Conservation (phyloP, 2,797 vertebrate genomes). For the Gobionotothen gibberifrons region DNA sequence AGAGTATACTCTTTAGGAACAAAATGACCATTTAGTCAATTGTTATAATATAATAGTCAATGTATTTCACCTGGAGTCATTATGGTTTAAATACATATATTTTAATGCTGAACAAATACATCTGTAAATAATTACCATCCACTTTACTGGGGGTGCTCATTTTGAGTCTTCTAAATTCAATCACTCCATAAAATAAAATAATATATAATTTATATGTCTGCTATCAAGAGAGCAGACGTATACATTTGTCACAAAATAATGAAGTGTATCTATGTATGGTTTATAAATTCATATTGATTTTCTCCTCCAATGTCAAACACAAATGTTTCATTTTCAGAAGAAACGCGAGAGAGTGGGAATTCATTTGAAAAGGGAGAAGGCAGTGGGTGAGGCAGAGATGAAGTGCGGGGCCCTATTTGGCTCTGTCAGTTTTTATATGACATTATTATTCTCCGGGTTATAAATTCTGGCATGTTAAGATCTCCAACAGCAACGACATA, state of each 20-base stretch:
- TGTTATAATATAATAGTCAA: background rate
- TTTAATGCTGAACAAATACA: constrained; percentile 14
- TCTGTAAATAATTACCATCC: background rate
- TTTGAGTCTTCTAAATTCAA: constrained; percentile 17
- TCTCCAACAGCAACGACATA: constrained; percentile 86
- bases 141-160: constrained; percentile 4
- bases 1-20: background rate
- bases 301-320: constrained; percentile 74
- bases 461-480: constrained; percentile 89
- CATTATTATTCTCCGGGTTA: constrained; percentile 87
- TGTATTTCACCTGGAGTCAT: background rate
- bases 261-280: constrained; percentile 62
- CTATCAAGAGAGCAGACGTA: constrained; percentile 37
- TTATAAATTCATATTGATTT: constrained; percentile 82
- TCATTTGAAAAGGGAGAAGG: constrained; percentile 66
- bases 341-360: constrained; percentile 46
- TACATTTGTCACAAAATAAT: constrained; percentile 74
- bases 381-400: constrained; percentile 61
- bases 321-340: constrained; percentile 79
- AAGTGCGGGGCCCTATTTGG: constrained; percentile 63
- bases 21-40: background rate
- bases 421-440: constrained; percentile 87
- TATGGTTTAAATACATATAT: background rate
- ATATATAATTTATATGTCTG: constrained; percentile 28
- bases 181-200: constrained; percentile 1